phyloP scores from a whole-genome alignment of 2,797 vertebrate species.

The Melanotaenia pygmaea region DNA sequence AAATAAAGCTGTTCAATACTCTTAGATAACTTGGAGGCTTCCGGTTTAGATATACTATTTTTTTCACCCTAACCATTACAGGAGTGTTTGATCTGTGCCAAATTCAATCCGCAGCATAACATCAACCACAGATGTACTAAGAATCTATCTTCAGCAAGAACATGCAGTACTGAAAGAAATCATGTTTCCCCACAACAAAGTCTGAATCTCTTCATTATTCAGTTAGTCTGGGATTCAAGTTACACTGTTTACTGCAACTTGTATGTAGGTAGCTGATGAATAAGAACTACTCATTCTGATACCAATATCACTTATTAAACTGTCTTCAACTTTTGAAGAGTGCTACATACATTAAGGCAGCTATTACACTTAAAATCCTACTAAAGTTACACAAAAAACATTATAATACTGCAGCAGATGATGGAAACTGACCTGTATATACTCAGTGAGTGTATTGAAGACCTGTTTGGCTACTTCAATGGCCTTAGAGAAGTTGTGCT shows the following conservation, averaged over 20 bases:
- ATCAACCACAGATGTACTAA: not conserved
- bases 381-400: not conserved
- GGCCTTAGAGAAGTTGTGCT: constrained; percentile 94
- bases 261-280: not conserved
- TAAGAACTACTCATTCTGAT: not conserved
- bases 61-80: not conserved
- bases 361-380: not conserved
- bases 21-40: not conserved
- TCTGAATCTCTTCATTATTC: not conserved
- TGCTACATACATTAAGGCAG: not conserved
- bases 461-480: constrained; percentile 96
- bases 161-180: not conserved
- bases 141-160: not conserved
- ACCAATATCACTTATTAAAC: not conserved
- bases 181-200: not conserved
- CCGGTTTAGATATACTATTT: not conserved
- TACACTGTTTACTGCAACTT: not conserved
- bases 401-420: not conserved
- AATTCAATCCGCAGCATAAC: not conserved
- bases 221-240: not conserved
- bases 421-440: constrained; percentile 89
- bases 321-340: not conserved
- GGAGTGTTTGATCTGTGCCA: not conserved
- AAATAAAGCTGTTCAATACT: not conserved
- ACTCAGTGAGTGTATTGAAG: constrained; percentile 96